Evolutionary conservation across 2,113 vertebrate genomes (phyloP).

Genomic region (Pteropus alecto): DNA sequence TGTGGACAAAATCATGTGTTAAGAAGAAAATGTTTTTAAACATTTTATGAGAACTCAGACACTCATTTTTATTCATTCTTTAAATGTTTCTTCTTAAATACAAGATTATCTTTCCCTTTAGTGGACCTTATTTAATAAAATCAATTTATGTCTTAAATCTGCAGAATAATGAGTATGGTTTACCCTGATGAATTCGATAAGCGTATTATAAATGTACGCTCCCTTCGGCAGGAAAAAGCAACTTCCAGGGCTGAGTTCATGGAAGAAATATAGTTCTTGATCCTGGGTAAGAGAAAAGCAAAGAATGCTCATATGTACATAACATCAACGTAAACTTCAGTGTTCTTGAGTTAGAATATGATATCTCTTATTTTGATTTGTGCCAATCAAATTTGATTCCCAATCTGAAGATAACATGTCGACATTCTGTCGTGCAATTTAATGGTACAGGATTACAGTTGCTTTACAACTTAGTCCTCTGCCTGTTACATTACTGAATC

Average conservation of each 20-base stretch:
- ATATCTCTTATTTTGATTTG: background rate
- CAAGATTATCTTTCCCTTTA: background rate
- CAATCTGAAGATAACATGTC: background rate
- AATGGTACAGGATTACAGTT: fast-evolving
- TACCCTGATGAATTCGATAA: slow-evolving; percentile 95
- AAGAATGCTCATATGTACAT: background rate
- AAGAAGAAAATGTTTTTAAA: background rate
- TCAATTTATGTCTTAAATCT: background rate
- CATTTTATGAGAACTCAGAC: background rate
- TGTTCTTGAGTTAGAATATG: background rate
- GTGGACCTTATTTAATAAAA: background rate
- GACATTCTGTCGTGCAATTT: background rate
- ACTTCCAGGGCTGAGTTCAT: slow-evolving; percentile 97
- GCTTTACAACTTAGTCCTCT: background rate
- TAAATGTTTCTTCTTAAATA: slow-evolving; percentile 5
- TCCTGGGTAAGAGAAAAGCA: slow-evolving; percentile 85
- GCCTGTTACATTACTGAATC: background rate
- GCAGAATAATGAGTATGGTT: slow-evolving; percentile 68
- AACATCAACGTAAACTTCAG: background rate
- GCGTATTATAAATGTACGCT: slow-evolving; percentile 94
- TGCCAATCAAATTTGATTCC: too few relatives aligned
- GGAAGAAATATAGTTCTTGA: slow-evolving; percentile 98
- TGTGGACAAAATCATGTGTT: background rate
- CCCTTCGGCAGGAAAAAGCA: slow-evolving; percentile 99
- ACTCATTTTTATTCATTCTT: background rate